A percentile compares a stretch with the other conserved stretches of the same genome.
Evolutionary conservation across 2,888 invertebrate genomes (phyloP).

Genomic region (Calliopum simillimum): DNA sequence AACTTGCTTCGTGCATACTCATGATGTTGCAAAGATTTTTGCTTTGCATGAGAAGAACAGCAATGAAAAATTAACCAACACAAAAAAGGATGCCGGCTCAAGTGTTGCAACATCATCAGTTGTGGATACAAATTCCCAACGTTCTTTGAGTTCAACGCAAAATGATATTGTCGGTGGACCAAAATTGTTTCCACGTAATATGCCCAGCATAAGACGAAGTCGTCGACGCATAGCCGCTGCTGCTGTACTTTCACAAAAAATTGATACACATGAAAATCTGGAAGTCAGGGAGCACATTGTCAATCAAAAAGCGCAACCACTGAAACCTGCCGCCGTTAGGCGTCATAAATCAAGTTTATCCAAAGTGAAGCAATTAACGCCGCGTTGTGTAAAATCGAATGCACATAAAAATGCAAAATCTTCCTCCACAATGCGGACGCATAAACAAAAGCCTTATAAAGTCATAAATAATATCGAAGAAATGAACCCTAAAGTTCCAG

Average conservation of each 20-base stretch:
- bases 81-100: slow-evolving; percentile 37
- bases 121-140: slow-evolving; percentile 47
- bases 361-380: slow-evolving; percentile 54
- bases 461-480: slow-evolving; percentile 31
- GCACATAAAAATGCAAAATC: slow-evolving; percentile 52
- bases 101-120: slow-evolving; percentile 38
- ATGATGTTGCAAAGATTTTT: slow-evolving; percentile 82
- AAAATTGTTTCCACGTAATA: slow-evolving; percentile 63
- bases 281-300: background rate
- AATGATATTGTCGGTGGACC: slow-evolving; percentile 50
- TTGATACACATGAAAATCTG: too few species aligned
- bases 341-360: slow-evolving; percentile 52
- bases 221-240: slow-evolving; percentile 43
- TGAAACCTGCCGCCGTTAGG: slow-evolving; percentile 9
- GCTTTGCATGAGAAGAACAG: slow-evolving; percentile 54
- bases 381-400: slow-evolving; percentile 45
- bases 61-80: slow-evolving; percentile 7
- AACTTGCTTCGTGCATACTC: slow-evolving; percentile 81
- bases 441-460: background rate
- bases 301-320: background rate
- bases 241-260: background rate
- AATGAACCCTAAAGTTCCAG: slow-evolving; percentile 35
- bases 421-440: too few species aligned
- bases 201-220: slow-evolving; percentile 64
- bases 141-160: slow-evolving; percentile 48